Conservation (phyloP, 2,113 vertebrate genomes). For the Syngnathus scovelli region DNA sequence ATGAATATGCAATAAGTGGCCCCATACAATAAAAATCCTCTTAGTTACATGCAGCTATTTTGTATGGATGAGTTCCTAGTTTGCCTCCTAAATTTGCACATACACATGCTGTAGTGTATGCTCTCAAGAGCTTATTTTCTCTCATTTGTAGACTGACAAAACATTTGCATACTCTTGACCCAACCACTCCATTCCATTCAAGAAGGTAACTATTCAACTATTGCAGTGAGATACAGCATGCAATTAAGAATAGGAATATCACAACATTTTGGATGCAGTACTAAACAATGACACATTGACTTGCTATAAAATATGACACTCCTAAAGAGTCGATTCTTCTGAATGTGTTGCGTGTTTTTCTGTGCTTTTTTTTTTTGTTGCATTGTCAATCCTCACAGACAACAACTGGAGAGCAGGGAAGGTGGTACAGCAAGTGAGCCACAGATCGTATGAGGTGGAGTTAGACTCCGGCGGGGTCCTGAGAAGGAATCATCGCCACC, state of each 20-base stretch:
- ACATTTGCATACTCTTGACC: neutral
- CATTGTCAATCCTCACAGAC: neutral
- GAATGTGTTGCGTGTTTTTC: slow-evolving; percentile 3
- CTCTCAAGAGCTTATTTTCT: neutral
- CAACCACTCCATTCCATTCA: neutral
- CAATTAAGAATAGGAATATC: neutral
- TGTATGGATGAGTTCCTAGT: neutral
- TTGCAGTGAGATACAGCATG: neutral
- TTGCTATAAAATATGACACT: neutral
- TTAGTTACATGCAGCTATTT: neutral
- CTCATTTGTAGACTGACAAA: neutral
- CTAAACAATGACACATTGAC: slow-evolving; percentile 5
- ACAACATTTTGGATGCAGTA: neutral
- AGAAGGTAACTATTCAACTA: neutral
- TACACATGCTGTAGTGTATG: neutral
- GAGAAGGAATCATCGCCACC: no score
- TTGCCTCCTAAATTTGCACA: neutral
- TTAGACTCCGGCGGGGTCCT: no score
- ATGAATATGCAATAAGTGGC: neutral
- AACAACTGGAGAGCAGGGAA: no score
- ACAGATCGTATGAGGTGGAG: no score
- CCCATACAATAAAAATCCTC: neutral
- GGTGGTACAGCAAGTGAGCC: no score
- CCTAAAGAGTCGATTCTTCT: neutral
- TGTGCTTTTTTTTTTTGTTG: slow-evolving; percentile 27